phyloP scores from a whole-genome alignment of 2,888 invertebrate genomes.

The Pristionchus fissidentatus region DNA sequence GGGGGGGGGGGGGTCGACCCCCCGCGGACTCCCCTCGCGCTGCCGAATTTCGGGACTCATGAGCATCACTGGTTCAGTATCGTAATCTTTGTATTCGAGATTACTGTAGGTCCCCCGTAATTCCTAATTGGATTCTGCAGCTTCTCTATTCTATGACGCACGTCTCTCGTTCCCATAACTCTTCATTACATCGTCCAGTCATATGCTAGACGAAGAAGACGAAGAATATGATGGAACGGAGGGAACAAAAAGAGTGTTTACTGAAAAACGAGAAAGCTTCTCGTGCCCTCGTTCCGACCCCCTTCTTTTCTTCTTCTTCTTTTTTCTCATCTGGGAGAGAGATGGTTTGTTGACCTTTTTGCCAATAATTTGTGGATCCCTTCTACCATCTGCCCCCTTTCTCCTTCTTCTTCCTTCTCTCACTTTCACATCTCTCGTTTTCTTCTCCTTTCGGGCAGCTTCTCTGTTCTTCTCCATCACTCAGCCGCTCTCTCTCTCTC shows the following conservation, averaged over 20 bases:
- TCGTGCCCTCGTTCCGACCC: slow-evolving; percentile 13
- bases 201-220: slow-evolving; percentile 5
- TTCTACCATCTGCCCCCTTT: slow-evolving; percentile 4
- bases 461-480: slow-evolving; percentile 15
- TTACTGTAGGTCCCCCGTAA: not conserved
- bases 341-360: slow-evolving; percentile 23
- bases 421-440: not conserved
- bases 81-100: not conserved
- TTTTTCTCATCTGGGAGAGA: not conserved
- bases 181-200: not conserved
- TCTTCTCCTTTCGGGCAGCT: not conserved
- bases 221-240: not conserved
- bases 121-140: no score
- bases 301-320: not conserved
- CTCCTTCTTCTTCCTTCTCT: not conserved
- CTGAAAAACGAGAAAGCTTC: slow-evolving; percentile 11
- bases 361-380: slow-evolving; percentile 33
- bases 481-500: slow-evolving; percentile 1
- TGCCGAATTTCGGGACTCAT: no score
- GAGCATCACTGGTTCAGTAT: no score
- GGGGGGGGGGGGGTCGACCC: no score
- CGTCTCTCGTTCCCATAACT: slow-evolving; percentile 26
- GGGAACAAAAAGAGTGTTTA: slow-evolving; percentile 26
- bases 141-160: not conserved
- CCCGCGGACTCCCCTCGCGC: no score